Percentiles rank a stretch among this genome's conserved stretches.
phyloP scores from a whole-genome alignment of 2,888 invertebrate genomes.

The Athalia circularis region DNA sequence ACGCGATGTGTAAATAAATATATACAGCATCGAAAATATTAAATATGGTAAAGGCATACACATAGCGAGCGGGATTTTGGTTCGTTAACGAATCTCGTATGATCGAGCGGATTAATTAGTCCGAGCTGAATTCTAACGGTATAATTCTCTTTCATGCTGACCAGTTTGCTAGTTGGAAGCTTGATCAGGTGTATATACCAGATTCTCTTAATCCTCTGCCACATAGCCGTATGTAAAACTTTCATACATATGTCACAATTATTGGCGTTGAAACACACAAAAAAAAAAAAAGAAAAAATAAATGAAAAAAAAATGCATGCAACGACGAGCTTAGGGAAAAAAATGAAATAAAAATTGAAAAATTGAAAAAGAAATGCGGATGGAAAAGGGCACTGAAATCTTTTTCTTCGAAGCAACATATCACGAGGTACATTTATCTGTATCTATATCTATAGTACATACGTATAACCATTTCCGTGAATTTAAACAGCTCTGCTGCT shows the following conservation, averaged over 20 bases:
- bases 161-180: too few relatives aligned
- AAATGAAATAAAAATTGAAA: too few relatives aligned
- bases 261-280: too few relatives aligned
- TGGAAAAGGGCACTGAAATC: too few relatives aligned
- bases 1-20: too few relatives aligned
- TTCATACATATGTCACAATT: background rate
- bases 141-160: background rate
- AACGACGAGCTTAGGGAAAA: too few relatives aligned
- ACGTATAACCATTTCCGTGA: constrained; percentile 29
- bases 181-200: constrained; percentile 1
- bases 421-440: background rate
- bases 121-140: constrained; percentile 25
- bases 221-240: background rate
- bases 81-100: constrained; percentile 41
- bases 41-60: too few relatives aligned
- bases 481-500: constrained; percentile 15
- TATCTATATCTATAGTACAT: background rate
- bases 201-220: background rate
- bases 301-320: background rate
- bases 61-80: background rate
- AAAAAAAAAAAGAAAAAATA: background rate
- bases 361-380: too few relatives aligned
- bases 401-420: background rate
- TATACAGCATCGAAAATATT: too few relatives aligned
- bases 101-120: constrained; percentile 30